Conservation (phyloP, 2,797 vertebrate genomes). For the Falco peregrinus region DNA sequence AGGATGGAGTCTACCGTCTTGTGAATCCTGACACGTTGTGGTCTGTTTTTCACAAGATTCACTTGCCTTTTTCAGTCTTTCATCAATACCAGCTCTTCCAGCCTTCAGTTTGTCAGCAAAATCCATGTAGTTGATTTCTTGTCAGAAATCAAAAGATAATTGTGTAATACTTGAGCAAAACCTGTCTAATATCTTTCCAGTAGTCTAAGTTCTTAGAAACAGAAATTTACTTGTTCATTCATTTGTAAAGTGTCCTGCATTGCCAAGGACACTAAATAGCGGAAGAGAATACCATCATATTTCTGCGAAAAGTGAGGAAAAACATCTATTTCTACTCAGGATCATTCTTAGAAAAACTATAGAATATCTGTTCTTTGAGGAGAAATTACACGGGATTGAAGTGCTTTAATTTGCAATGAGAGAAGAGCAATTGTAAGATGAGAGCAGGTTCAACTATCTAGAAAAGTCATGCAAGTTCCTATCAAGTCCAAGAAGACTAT, state of each 20-base stretch:
- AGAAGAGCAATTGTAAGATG: neutral
- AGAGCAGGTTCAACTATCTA: neutral
- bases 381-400: neutral
- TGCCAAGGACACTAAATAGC: neutral
- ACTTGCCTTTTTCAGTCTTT: neutral
- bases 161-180: neutral
- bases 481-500: neutral
- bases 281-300: neutral
- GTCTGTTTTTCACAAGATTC: neutral
- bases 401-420: neutral
- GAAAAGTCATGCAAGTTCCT: neutral
- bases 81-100: neutral
- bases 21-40: neutral
- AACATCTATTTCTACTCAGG: neutral
- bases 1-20: neutral
- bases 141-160: neutral
- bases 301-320: conserved; percentile 7
- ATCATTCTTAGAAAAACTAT: neutral
- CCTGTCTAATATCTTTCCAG: neutral
- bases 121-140: neutral
- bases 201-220: neutral
- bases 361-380: neutral
- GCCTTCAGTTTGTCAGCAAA: neutral
- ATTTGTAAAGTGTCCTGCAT: neutral
- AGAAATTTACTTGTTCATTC: neutral